phyloP scores from a whole-genome alignment of 1,140 invertebrate genomes.

The Camponotus pennsylvanicus region DNA sequence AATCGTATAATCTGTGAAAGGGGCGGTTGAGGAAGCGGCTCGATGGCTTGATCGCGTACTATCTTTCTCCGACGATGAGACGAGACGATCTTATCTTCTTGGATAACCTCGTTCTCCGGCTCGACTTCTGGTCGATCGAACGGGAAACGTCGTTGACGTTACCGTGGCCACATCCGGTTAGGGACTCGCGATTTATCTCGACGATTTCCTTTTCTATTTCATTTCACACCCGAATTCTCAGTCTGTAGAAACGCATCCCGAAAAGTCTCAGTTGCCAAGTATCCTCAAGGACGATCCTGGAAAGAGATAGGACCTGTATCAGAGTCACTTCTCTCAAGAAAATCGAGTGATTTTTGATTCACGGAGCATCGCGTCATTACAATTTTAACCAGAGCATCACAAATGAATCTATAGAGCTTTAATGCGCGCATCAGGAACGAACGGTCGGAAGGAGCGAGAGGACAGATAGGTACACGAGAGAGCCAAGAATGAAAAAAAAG shows the following conservation, averaged over 20 bases:
- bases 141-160: slow-evolving; percentile 9
- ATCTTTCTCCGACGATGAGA: slow-evolving; percentile 40
- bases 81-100: slow-evolving; percentile 63
- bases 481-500: slow-evolving; percentile 11
- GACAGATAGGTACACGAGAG: not conserved
- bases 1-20: slow-evolving; percentile 27
- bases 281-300: slow-evolving; percentile 26
- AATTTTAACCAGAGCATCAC: not conserved
- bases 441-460: not conserved
- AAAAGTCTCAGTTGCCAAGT: slow-evolving; percentile 30
- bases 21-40: not conserved
- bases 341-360: not conserved
- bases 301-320: not conserved
- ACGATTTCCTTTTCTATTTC: slow-evolving; percentile 46
- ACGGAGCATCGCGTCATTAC: not conserved
- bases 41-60: slow-evolving; percentile 43
- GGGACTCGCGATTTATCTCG: slow-evolving; percentile 63
- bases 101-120: slow-evolving; percentile 26
- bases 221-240: not conserved
- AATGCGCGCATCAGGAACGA: slow-evolving; percentile 42
- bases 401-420: slow-evolving; percentile 28
- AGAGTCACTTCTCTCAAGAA: slow-evolving; percentile 32
- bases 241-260: too few relatives aligned
- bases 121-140: slow-evolving; percentile 59
- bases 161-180: slow-evolving; percentile 19